Evolutionary conservation across 2,113 vertebrate species (phyloP).

Genomic region (Phyllostomus hastatus): DNA sequence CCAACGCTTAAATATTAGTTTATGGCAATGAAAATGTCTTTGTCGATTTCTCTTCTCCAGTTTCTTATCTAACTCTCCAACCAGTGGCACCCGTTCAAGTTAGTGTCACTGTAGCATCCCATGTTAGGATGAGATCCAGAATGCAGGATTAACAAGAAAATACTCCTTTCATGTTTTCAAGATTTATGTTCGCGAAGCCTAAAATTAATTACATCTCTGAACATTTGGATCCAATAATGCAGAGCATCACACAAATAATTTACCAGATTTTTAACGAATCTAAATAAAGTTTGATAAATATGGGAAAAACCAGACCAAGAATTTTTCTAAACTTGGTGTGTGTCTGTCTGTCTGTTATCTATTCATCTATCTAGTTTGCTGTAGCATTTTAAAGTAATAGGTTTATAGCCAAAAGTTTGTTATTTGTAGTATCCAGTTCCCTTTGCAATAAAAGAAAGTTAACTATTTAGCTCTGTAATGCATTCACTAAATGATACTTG

Average conservation of each 20-base stretch:
- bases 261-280: constrained; percentile 8
- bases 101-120: background rate
- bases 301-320: background rate
- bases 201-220: constrained; percentile 46
- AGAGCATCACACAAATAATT: background rate
- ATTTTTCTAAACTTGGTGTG: background rate
- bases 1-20: background rate
- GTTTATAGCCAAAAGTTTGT: background rate
- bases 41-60: background rate
- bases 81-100: background rate
- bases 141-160: constrained; percentile 18
- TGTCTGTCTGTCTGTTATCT: background rate
- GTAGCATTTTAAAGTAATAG: background rate
- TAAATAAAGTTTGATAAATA: constrained; percentile 23
- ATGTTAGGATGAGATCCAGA: background rate
- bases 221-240: constrained; percentile 10
- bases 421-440: background rate
- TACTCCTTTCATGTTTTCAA: constrained; percentile 22
- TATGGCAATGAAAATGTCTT: background rate
- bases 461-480: background rate
- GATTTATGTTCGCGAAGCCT: constrained; percentile 13
- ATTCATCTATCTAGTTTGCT: background rate
- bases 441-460: background rate
- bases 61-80: constrained; percentile 1
- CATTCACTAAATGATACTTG: background rate